Evolutionary conservation across 1,140 invertebrate species (phyloP).

Genomic region (Drosophila sp.): DNA sequence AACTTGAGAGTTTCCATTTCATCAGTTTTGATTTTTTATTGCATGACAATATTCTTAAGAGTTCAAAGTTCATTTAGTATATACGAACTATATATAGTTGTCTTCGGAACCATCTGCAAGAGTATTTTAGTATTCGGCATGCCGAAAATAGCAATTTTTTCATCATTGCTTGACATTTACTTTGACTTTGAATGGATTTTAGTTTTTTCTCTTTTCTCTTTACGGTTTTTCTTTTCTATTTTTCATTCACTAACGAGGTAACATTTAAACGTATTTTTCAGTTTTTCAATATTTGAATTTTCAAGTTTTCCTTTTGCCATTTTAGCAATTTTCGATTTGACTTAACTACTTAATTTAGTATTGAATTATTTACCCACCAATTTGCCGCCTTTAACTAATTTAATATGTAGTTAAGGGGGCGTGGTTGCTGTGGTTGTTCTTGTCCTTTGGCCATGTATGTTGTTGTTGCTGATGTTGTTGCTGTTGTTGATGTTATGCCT

Average conservation of each 20-base stretch:
- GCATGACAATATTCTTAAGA: too few relatives aligned
- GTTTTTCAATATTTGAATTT: conserved; percentile 57
- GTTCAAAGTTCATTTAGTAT: too few relatives aligned
- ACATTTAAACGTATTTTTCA: conserved; percentile 73
- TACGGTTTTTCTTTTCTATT: too few relatives aligned
- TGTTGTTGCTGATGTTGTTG: conserved; percentile 29
- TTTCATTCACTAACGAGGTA: conserved; percentile 79
- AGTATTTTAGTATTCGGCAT: conserved; percentile 1
- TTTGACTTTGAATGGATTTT: conserved; percentile 3
- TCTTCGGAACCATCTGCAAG: neutral
- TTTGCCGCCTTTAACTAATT: neutral
- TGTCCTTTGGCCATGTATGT: conserved; percentile 28
- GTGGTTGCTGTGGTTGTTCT: conserved; percentile 15
- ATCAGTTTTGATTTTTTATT: too few relatives aligned
- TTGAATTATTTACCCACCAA: conserved; percentile 17
- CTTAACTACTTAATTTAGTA: conserved; percentile 44
- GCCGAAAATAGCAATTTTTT: neutral
- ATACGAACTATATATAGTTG: too few relatives aligned
- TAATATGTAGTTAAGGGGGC: neutral
- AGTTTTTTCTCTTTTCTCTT: too few relatives aligned
- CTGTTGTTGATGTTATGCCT: conserved; percentile 45
- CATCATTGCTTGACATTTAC: too few relatives aligned
- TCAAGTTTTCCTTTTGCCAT: conserved; percentile 21
- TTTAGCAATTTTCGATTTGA: conserved; percentile 21
- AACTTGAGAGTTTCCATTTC: too few relatives aligned